Conservation (phyloP, 2,113 vertebrate species). For the Furnarius figulus region DNA sequence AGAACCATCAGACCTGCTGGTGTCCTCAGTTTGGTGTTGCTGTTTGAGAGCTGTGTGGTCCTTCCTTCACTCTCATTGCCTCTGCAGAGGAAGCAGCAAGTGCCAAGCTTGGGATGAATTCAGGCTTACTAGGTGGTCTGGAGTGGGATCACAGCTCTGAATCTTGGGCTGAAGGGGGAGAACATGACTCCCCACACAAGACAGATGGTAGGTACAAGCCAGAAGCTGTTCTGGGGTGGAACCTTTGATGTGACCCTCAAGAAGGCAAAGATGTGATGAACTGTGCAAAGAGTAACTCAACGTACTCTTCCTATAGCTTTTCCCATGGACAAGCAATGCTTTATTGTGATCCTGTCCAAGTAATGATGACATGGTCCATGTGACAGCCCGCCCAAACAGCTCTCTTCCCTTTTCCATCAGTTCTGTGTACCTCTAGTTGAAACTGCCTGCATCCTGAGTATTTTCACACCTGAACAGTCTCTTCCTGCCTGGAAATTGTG, state of each 20-base stretch:
- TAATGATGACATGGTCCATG: neutral
- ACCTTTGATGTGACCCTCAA: neutral
- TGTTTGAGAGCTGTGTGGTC: neutral
- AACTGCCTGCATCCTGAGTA: neutral
- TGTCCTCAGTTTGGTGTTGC: neutral
- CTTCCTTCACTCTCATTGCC: neutral
- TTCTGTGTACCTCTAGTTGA: neutral
- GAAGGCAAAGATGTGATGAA: neutral
- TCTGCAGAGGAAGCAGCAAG: constrained; percentile 3
- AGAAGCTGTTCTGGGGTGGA: neutral
- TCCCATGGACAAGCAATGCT: neutral
- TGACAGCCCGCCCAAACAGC: neutral
- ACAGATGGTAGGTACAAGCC: neutral
- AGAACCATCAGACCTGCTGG: neutral
- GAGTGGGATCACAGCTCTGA: neutral
- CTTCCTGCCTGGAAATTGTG: neutral
- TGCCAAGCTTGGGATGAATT: neutral
- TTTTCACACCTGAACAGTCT: neutral
- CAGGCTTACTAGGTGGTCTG: neutral
- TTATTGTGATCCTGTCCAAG: neutral
- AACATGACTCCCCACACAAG: neutral
- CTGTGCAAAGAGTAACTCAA: neutral
- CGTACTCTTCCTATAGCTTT: neutral
- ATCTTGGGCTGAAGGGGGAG: neutral
- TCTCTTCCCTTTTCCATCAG: neutral